A percentile compares a stretch with the other conserved stretches of the same genome.
Conservation (phyloP, 2,888 invertebrate genomes). For the Hofmannophila pseudospretella region DNA sequence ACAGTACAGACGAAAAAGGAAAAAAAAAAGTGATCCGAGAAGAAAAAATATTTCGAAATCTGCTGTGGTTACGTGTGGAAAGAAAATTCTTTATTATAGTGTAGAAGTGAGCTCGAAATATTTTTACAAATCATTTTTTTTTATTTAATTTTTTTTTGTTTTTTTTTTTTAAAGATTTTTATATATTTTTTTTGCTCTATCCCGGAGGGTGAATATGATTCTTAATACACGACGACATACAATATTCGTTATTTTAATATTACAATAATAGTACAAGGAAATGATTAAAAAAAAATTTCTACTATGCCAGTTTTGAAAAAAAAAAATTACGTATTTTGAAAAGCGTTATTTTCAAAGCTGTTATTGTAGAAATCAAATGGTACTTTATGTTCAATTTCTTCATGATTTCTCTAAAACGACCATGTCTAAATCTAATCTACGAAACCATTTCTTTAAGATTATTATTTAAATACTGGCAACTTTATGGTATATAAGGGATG, state of each 20-base stretch:
- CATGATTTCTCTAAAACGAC: slow-evolving; percentile 2
- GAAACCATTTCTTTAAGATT: too few species aligned
- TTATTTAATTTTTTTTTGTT: slow-evolving; percentile 22
- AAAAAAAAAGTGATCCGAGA: slow-evolving; percentile 4
- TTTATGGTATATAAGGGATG: too few species aligned
- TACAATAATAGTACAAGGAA: slow-evolving; percentile 40
- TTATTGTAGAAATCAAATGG: slow-evolving; percentile 49
- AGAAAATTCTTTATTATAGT: slow-evolving; percentile 13
- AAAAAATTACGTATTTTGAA: neutral
- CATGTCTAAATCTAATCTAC: too few species aligned
- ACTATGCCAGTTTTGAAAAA: slow-evolving; percentile 46
- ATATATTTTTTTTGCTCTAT: slow-evolving; percentile 47
- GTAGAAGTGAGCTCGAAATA: slow-evolving; percentile 37
- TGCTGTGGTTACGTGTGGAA: slow-evolving; percentile 14
- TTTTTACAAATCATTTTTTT: slow-evolving; percentile 39
- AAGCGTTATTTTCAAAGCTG: slow-evolving; percentile 47
- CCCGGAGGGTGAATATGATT: slow-evolving; percentile 58
- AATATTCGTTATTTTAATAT: slow-evolving; percentile 33
- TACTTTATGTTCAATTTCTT: slow-evolving; percentile 5
- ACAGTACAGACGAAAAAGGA: slow-evolving; percentile 7
- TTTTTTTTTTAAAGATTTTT: slow-evolving; percentile 32
- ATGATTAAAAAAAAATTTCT: slow-evolving; percentile 28
- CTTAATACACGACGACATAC: slow-evolving; percentile 64
- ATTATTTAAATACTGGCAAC: too few species aligned
- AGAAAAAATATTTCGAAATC: slow-evolving; percentile 17